Evolutionary conservation across 2,797 vertebrate genomes (phyloP), one percentile per base, ranked within the genome.

Genomic region (Clarias fuscus): DNA sequence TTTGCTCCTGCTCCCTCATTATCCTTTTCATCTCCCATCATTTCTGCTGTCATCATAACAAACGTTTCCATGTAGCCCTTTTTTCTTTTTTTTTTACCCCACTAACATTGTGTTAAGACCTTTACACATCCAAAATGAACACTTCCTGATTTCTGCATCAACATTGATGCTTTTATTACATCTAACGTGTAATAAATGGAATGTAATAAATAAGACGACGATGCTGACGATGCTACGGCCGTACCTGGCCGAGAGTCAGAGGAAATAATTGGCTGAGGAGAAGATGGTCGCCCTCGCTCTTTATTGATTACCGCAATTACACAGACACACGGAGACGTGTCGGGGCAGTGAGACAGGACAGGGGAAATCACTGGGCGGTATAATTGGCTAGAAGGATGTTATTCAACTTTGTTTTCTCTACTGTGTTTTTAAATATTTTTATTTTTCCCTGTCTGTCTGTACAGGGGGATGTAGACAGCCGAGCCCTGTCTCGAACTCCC

Each of bases 391-490:
- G 27, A 78, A 33, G 7, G 15, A 58, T 58, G 27, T 30, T n/a
- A 48, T 75, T 53, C 2, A 8, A 18, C 15, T 73, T 53, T 73
- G 71, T 53, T 73, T 15, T 14, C 15, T 73, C 53, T 48, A 73
- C 43, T 1, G 20, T 18, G 43, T 75, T 13, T 11, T 24, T 24
- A 71, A 4, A n/a, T 22, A 43, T 72, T 72, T 72, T 37, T n/a
- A 11, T 14, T 30, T 89, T n/a, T 75, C 15, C 6, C 72, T 27
- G 37, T 73, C 40, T 37, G 68, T 70, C 65, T 77, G 6, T 64
- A 2, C 7, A 90, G 88, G 65, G 22, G 73, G 65, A 48, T 43
- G 27, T 82, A 59, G 64, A 61, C 75, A 62, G 83, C 24, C 68
- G 37, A 43, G n/a, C n/a, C 48, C 76, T 0, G 76, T 81, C 37